These are phyloP conservation scores for Napeogenes sylphis DNA, from an alignment of 2,888 invertebrate species.

Conservation along the genomic window DNA sequence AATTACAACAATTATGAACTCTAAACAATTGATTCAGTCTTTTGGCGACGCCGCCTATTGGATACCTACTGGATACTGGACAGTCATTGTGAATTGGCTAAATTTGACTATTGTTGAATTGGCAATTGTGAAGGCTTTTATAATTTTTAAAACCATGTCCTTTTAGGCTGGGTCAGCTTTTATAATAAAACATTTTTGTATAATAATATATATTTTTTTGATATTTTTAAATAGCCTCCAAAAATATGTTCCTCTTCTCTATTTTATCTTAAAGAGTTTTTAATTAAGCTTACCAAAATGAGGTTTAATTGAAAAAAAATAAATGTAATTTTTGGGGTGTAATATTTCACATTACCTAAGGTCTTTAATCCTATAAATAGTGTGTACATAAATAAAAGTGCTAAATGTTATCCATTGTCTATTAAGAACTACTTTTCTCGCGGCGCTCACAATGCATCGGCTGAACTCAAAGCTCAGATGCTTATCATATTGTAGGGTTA, in stretches of 20 bases:
- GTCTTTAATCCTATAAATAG: constrained; percentile 2
- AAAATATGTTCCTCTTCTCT: too few relatives aligned
- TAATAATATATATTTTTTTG: too few relatives aligned
- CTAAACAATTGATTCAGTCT: constrained; percentile 40
- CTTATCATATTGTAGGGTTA: constrained; percentile 48
- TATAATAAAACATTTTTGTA: too few relatives aligned
- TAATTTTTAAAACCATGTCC: constrained; percentile 22
- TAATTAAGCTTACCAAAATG: not conserved
- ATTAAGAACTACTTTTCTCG: constrained; percentile 75
- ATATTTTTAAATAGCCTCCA: too few relatives aligned
- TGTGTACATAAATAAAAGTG: constrained; percentile 70
- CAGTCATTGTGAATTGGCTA: constrained; percentile 24
- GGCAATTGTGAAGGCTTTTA: constrained; percentile 18
- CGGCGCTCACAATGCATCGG: constrained; percentile 64
- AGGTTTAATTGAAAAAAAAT: not conserved
- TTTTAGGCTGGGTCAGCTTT: too few relatives aligned
- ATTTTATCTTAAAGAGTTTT: not conserved
- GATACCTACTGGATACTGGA: not conserved
- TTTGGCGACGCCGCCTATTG: constrained; percentile 24
- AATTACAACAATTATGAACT: constrained; percentile 31
- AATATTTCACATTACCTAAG: not conserved
- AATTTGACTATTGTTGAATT: constrained; percentile 19
- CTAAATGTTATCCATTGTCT: constrained; percentile 73
- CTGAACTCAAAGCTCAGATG: constrained; percentile 64
- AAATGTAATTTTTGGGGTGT: not conserved